Percentiles rank a stretch among this genome's conserved stretches.
phyloP scores from a whole-genome alignment of 2,797 vertebrate genomes.

The Mycteria americana region DNA sequence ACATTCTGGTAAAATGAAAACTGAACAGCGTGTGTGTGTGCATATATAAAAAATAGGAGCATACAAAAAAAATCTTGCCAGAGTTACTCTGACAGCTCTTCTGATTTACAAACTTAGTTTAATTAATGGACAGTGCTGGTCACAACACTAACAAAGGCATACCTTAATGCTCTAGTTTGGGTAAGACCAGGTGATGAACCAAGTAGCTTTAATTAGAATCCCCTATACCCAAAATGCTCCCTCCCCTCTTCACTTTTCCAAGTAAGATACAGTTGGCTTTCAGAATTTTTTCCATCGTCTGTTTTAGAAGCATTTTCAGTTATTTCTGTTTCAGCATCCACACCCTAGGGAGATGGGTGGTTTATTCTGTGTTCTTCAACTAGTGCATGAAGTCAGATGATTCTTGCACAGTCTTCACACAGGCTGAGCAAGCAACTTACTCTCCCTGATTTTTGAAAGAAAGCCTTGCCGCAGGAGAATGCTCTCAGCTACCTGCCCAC shows the following conservation, averaged over 20 bases:
- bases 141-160: neutral
- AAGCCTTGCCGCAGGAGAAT: neutral
- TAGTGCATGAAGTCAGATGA: neutral
- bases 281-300: neutral
- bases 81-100: neutral
- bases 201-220: neutral
- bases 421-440: neutral
- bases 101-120: neutral
- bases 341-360: neutral
- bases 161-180: neutral
- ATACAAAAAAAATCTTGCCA: neutral
- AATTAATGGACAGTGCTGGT: neutral
- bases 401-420: neutral
- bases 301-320: neutral
- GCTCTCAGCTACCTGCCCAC: neutral
- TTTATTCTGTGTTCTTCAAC: neutral
- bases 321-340: neutral
- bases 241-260: neutral
- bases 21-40: neutral
- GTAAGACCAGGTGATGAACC: neutral
- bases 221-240: neutral
- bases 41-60: neutral
- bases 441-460: neutral
- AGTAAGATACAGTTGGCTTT: neutral
- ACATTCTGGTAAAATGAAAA: neutral